A percentile compares a stretch with the other conserved stretches of the same genome.
phyloP scores from a whole-genome alignment of 1,140 invertebrate genomes.

The Reticulitermes speratus region DNA sequence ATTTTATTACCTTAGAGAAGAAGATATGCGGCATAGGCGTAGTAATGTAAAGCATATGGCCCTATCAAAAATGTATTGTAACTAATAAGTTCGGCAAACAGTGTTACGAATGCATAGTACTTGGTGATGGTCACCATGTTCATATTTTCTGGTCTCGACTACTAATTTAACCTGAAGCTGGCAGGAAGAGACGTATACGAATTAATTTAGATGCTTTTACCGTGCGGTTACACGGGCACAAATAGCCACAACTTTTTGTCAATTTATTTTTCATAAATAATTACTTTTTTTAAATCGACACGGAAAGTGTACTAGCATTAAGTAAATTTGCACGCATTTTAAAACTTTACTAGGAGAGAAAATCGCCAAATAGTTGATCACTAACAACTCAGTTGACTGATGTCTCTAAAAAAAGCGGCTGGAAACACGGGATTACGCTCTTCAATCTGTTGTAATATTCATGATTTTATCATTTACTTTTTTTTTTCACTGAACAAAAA shows the following conservation, averaged over 20 bases:
- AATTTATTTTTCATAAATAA: constrained; percentile 7
- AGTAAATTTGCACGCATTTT: constrained; percentile 7
- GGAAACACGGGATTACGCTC: background rate
- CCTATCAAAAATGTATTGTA: too few relatives aligned
- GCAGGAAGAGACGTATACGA: background rate
- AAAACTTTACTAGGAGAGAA: background rate
- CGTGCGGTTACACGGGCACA: background rate
- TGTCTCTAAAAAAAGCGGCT: background rate
- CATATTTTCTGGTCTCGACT: background rate
- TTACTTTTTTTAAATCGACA: constrained; percentile 18
- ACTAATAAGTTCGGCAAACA: too few relatives aligned
- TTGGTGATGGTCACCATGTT: background rate
- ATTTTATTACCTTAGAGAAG: too few relatives aligned
- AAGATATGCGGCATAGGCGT: too few relatives aligned
- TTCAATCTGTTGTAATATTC: background rate
- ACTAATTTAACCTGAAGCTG: background rate
- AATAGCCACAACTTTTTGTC: background rate
- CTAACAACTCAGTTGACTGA: constrained; percentile 10
- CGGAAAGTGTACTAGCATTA: background rate
- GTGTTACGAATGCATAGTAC: too few relatives aligned
- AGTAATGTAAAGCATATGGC: too few relatives aligned
- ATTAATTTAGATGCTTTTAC: constrained; percentile 2
- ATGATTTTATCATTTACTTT: constrained; percentile 5
- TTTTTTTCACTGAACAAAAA: background rate
- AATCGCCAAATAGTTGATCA: constrained; percentile 1